Evolutionary conservation across 2,888 invertebrate genomes (phyloP).

Genomic region (Cloeon dipterum): DNA sequence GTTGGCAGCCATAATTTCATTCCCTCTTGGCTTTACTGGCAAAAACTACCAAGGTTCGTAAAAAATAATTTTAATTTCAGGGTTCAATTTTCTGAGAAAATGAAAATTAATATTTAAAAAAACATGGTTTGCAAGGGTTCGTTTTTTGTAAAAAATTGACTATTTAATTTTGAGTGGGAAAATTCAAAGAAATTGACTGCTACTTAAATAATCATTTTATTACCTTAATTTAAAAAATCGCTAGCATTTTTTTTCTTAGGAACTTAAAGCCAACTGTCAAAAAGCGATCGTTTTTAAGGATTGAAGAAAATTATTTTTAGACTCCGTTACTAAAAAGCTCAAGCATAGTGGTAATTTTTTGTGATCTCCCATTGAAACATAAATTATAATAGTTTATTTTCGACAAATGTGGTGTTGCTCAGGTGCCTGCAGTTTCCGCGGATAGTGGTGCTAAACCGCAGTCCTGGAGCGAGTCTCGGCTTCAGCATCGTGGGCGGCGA

Average conservation of each 20-base stretch:
- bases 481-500: conserved; percentile 23
- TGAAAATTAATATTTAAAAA: not conserved
- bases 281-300: not conserved
- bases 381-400: not conserved
- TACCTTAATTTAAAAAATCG: not conserved
- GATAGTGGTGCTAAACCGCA: conserved; percentile 17
- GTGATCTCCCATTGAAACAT: no score
- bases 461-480: conserved; percentile 18
- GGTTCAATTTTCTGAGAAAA: not conserved
- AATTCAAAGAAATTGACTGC: not conserved
- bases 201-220: not conserved
- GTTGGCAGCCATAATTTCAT: conserved; percentile 18
- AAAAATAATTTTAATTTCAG: no score
- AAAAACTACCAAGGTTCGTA: conserved; percentile 18
- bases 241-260: not conserved
- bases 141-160: no score
- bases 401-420: no score
- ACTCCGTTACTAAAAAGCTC: no score
- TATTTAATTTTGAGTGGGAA: no score
- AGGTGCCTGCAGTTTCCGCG: conserved; percentile 17
- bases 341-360: no score
- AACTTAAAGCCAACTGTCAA: not conserved
- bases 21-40: conserved; percentile 24
- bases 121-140: no score
- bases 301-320: not conserved